These are phyloP conservation scores for Crypturellus tataupa DNA, from an alignment of 2,797 vertebrate species.

Conservation along the genomic window DNA sequence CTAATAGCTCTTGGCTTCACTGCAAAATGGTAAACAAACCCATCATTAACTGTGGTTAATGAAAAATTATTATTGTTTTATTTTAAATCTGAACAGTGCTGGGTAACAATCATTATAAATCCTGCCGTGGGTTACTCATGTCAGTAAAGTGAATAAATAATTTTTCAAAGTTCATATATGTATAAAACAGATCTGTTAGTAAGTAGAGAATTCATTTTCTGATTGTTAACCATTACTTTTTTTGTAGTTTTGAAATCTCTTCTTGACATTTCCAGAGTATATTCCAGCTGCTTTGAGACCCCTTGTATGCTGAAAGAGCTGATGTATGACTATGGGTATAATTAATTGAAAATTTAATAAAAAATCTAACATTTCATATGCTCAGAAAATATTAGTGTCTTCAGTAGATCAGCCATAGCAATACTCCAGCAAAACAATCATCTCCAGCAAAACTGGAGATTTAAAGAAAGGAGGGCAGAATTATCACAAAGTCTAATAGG, in stretches of 20 bases:
- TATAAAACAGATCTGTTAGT: background rate
- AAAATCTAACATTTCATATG: background rate
- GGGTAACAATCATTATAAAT: constrained; percentile 49
- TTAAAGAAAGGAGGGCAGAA: background rate
- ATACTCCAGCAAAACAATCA: background rate
- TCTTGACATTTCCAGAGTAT: background rate
- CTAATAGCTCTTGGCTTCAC: constrained; percentile 59
- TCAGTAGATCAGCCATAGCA: background rate
- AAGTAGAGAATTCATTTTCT: background rate
- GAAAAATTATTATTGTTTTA: constrained; percentile 56
- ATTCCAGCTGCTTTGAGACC: background rate
- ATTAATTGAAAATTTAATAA: constrained; percentile 1
- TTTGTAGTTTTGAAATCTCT: background rate
- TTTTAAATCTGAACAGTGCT: constrained; percentile 20
- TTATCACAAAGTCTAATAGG: background rate
- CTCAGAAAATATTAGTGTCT: background rate
- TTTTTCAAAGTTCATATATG: background rate
- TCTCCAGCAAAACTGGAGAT: background rate
- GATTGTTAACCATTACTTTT: background rate
- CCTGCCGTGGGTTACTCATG: background rate
- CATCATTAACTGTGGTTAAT: constrained; percentile 56
- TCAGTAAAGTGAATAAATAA: constrained; percentile 5
- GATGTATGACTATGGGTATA: background rate
- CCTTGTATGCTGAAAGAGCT: background rate
- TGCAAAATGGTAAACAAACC: constrained; percentile 53